Conservation (phyloP, 2,113 vertebrate genomes). For the Spermophilus dauricus region DNA sequence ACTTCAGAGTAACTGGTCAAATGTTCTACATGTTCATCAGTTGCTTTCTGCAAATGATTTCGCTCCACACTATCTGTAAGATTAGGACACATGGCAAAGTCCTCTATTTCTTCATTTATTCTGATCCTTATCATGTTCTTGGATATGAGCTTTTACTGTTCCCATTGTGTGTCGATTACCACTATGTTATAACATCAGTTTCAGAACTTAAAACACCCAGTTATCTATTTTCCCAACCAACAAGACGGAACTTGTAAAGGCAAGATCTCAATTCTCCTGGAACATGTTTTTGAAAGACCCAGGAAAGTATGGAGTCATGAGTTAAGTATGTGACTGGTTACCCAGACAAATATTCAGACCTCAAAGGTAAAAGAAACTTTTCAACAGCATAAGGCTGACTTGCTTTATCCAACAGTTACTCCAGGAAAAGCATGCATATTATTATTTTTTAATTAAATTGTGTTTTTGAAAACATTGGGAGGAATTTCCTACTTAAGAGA, state of each 20-base stretch:
- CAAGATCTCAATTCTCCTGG: background rate
- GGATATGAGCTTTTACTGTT: background rate
- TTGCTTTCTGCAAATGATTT: background rate
- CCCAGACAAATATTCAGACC: background rate
- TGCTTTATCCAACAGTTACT: background rate
- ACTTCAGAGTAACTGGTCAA: background rate
- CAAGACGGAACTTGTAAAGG: constrained; percentile 26
- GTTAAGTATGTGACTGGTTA: background rate
- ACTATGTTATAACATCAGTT: background rate
- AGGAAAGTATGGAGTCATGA: background rate
- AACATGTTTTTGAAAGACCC: background rate
- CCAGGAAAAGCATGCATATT: background rate
- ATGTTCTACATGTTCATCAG: background rate
- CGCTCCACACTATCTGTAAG: background rate
- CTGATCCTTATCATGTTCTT: background rate
- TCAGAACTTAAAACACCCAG: background rate
- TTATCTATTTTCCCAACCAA: background rate
- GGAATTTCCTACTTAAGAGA: background rate
- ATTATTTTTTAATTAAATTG: background rate
- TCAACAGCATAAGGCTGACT: background rate
- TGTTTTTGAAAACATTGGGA: background rate
- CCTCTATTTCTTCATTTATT: background rate
- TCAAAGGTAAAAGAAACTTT: background rate
- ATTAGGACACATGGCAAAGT: background rate
- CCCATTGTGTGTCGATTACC: background rate